Evolutionary conservation across 2,888 invertebrate species (phyloP).

Genomic region (Pseudolycoriella hygida): DNA sequence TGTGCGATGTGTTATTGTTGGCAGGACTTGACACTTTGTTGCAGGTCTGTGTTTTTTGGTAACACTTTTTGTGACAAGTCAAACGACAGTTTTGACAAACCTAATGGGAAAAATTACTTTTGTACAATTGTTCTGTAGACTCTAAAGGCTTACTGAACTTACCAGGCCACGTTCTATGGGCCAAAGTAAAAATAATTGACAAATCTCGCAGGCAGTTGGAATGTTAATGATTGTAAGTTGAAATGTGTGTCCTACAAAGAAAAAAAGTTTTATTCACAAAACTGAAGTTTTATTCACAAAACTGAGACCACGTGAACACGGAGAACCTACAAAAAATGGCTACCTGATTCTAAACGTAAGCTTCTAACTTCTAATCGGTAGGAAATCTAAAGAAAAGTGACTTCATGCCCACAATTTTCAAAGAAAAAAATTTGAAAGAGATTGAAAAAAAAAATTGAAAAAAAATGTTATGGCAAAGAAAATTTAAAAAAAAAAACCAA

Average conservation of each 20-base stretch:
- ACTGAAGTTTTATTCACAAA: slow-evolving; percentile 1
- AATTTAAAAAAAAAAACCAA: no score
- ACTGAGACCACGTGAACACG: no score
- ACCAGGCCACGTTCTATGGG: slow-evolving; percentile 79
- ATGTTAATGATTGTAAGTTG: slow-evolving; percentile 83
- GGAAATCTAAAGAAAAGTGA: no score
- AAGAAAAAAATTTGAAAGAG: no score
- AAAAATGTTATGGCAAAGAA: no score
- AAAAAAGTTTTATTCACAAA: slow-evolving; percentile 11
- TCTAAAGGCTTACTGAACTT: slow-evolving; percentile 6
- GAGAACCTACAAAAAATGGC: no score
- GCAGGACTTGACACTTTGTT: slow-evolving; percentile 44
- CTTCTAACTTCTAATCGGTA: no score
- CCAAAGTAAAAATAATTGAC: slow-evolving; percentile 89
- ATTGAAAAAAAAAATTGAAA: no score
- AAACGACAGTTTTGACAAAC: slow-evolving; percentile 65
- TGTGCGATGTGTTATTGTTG: slow-evolving; percentile 12
- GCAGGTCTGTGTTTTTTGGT: slow-evolving; percentile 54
- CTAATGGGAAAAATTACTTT: slow-evolving; percentile 11
- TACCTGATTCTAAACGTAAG: no score
- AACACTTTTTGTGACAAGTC: slow-evolving; percentile 90
- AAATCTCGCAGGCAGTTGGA: slow-evolving; percentile 90
- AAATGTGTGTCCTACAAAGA: slow-evolving; percentile 66
- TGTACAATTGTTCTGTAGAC: no score
- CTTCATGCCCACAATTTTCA: no score